Conservation (phyloP, 2,113 vertebrate genomes). For the Lepisosteus oculatus region DNA sequence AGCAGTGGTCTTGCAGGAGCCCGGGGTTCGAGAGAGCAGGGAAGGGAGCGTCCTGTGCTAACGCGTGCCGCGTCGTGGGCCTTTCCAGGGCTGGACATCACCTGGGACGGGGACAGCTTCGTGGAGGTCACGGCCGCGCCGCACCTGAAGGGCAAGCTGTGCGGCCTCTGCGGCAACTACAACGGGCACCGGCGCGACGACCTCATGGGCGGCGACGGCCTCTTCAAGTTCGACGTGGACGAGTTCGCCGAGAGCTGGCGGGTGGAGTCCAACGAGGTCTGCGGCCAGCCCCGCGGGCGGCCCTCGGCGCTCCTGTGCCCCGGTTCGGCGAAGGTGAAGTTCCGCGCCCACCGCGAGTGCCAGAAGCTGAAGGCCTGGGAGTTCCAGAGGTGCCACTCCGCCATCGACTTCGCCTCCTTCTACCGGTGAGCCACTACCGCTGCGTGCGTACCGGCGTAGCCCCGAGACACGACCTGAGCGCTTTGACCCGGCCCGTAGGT, state of each 20-base stretch:
- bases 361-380: conserved; percentile 94
- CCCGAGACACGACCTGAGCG: background rate
- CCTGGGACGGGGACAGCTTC: conserved; percentile 98
- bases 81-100: conserved; percentile 87
- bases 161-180: conserved; percentile 96
- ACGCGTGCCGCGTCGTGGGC: background rate
- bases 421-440: conserved; percentile 71
- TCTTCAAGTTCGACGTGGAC: conserved; percentile 94
- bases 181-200: conserved; percentile 94
- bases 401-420: conserved; percentile 83
- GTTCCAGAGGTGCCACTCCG: conserved; percentile 89
- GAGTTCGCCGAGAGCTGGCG: conserved; percentile 96
- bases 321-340: conserved; percentile 84
- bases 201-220: conserved; percentile 85
- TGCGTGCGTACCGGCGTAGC: too few species aligned
- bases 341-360: conserved; percentile 90
- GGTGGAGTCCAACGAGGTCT: conserved; percentile 87
- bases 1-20: too few species aligned
- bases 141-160: conserved; percentile 85
- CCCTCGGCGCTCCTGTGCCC: conserved; percentile 80
- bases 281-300: conserved; percentile 69
- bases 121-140: conserved; percentile 93
- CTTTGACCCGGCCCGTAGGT: too few species aligned
- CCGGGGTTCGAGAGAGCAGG: background rate
- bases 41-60: background rate